phyloP scores from a whole-genome alignment of 2,113 vertebrate genomes.

The Elanus axillaris region DNA sequence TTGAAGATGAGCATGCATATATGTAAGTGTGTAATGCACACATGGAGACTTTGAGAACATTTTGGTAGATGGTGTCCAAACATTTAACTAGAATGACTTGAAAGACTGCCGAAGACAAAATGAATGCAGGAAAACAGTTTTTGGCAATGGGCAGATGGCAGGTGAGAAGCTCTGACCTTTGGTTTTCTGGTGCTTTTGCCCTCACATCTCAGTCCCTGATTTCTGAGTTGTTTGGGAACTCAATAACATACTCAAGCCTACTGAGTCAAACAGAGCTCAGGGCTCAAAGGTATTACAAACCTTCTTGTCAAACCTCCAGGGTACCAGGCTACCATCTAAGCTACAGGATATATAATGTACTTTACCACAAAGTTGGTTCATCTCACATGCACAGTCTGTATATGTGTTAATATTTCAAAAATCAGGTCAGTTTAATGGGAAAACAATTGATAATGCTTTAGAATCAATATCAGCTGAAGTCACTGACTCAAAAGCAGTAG shows the following conservation, averaged over 20 bases:
- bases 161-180: not conserved
- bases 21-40: not conserved
- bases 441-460: not conserved
- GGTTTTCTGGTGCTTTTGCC: not conserved
- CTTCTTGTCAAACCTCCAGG: not conserved
- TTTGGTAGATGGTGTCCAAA: not conserved
- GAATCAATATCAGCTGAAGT: not conserved
- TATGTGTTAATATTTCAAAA: conserved; percentile 12
- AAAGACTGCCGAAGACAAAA: not conserved
- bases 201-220: not conserved
- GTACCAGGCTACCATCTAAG: not conserved
- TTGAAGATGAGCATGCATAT: not conserved
- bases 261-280: not conserved
- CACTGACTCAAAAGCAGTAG: not conserved
- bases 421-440: not conserved
- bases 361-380: not conserved
- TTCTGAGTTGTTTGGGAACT: not conserved
- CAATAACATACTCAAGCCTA: not conserved
- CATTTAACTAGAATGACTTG: not conserved
- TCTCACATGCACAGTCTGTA: not conserved
- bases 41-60: not conserved
- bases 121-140: not conserved
- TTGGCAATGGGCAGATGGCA: not conserved
- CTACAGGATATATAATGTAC: not conserved
- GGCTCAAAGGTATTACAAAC: not conserved